A percentile compares a stretch with the other conserved stretches of the same genome.
Conservation (phyloP, 1,140 invertebrate genomes). For the Psilanteris sp. region DNA sequence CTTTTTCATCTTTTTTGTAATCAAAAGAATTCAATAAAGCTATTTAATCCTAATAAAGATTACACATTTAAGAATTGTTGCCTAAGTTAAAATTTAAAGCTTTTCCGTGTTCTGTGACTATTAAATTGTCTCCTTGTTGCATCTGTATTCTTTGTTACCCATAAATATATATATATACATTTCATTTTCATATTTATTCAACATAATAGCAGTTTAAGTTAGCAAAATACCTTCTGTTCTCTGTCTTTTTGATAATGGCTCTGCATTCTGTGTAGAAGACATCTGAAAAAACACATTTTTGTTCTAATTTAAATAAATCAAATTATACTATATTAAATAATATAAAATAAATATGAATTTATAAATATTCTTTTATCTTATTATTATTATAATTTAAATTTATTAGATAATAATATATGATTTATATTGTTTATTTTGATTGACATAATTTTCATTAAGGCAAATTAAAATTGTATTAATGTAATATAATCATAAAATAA, state of each 20-base stretch:
- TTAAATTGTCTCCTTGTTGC: slow-evolving; percentile 67
- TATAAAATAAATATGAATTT: too few relatives aligned
- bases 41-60: slow-evolving; percentile 62
- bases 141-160: slow-evolving; percentile 70
- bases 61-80: slow-evolving; percentile 67
- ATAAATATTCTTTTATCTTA: too few relatives aligned
- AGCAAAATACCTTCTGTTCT: slow-evolving; percentile 78
- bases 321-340: too few relatives aligned
- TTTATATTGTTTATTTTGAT: too few relatives aligned
- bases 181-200: slow-evolving; percentile 50
- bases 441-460: too few relatives aligned
- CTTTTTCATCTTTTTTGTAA: slow-evolving; percentile 24
- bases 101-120: slow-evolving; percentile 65
- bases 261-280: slow-evolving; percentile 61
- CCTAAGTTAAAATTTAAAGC: slow-evolving; percentile 63
- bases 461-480: too few relatives aligned
- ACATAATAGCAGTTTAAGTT: slow-evolving; percentile 54
- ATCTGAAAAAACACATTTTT: slow-evolving; percentile 63
- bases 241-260: slow-evolving; percentile 72
- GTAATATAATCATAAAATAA: too few relatives aligned
- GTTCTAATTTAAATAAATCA: too few relatives aligned
- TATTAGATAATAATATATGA: too few relatives aligned
- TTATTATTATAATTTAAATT: too few relatives aligned
- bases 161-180: slow-evolving; percentile 63
- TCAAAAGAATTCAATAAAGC: slow-evolving; percentile 46